These are phyloP conservation scores for Rafetus swinhoei DNA, from an alignment of 2,113 vertebrate genomes.

Conservation along the genomic window DNA sequence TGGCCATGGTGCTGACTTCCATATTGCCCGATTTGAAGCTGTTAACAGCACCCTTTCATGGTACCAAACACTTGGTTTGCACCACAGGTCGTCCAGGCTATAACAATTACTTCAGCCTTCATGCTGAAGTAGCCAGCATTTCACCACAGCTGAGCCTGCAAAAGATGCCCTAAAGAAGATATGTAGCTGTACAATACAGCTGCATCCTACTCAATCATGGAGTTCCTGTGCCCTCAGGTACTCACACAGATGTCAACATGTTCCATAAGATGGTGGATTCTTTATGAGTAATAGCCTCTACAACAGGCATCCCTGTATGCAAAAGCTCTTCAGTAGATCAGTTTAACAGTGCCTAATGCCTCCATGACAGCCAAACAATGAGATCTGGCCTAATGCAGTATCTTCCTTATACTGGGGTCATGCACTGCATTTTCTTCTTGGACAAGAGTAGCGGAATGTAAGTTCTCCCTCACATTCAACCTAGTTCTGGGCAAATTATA, in stretches of 20 bases:
- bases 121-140: conserved; percentile 57
- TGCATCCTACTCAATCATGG: conserved; percentile 45
- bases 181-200: conserved; percentile 33
- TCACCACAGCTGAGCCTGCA: conserved; percentile 63
- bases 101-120: conserved; percentile 24
- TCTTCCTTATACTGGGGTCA: not conserved
- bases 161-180: conserved; percentile 57
- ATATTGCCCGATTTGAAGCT: not conserved
- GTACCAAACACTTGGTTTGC: not conserved
- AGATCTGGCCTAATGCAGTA: not conserved
- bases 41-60: not conserved
- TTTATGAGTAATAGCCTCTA: conserved; percentile 54
- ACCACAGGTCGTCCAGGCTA: conserved; percentile 28
- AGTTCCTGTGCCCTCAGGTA: conserved; percentile 63
- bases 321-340: conserved; percentile 49
- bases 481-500: not conserved
- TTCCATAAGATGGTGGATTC: conserved; percentile 44
- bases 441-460: not conserved
- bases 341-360: conserved; percentile 39
- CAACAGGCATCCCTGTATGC: conserved; percentile 39
- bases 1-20: not conserved
- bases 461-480: not conserved
- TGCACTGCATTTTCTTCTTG: not conserved
- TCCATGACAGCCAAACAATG: not conserved
- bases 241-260: conserved; percentile 33